These are phyloP conservation scores for Hyles lineata DNA, from an alignment of 2,888 invertebrate genomes.

Conservation along the genomic window DNA sequence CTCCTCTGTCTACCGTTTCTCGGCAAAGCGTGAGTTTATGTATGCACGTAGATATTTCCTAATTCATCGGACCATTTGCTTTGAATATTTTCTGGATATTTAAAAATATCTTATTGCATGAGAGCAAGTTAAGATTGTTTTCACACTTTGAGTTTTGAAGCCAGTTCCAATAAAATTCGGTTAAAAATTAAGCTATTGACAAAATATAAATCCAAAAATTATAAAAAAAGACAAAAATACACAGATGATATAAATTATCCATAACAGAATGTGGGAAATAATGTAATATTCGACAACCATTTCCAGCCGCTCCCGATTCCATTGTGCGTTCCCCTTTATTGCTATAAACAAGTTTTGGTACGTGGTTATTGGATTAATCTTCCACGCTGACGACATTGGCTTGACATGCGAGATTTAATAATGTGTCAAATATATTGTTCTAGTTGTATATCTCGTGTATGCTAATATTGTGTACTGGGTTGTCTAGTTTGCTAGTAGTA, in stretches of 20 bases:
- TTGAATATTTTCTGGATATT: too few relatives aligned
- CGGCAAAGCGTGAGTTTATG: too few relatives aligned
- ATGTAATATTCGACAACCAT: constrained; percentile 7
- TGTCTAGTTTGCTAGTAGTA: too few relatives aligned
- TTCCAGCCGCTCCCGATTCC: constrained; percentile 12
- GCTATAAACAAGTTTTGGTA: constrained; percentile 9
- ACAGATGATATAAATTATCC: background rate
- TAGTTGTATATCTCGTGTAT: background rate
- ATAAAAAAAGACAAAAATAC: background rate
- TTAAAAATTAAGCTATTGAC: too few relatives aligned
- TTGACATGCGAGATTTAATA: constrained; percentile 11
- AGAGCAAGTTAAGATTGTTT: too few relatives aligned
- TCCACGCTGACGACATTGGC: constrained; percentile 1
- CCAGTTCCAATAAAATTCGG: too few relatives aligned
- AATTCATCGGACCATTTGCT: too few relatives aligned
- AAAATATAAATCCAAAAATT: too few relatives aligned
- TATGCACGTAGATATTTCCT: too few relatives aligned
- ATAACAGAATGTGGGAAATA: background rate
- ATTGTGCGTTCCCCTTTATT: constrained; percentile 9
- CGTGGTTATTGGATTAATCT: constrained; percentile 20
- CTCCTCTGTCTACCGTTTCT: too few relatives aligned
- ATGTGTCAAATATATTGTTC: constrained; percentile 6
- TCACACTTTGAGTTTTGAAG: too few relatives aligned
- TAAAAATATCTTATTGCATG: too few relatives aligned
- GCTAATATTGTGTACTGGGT: background rate